phyloP scores from a whole-genome alignment of 2,797 vertebrate species.

The Martes flavigula region DNA sequence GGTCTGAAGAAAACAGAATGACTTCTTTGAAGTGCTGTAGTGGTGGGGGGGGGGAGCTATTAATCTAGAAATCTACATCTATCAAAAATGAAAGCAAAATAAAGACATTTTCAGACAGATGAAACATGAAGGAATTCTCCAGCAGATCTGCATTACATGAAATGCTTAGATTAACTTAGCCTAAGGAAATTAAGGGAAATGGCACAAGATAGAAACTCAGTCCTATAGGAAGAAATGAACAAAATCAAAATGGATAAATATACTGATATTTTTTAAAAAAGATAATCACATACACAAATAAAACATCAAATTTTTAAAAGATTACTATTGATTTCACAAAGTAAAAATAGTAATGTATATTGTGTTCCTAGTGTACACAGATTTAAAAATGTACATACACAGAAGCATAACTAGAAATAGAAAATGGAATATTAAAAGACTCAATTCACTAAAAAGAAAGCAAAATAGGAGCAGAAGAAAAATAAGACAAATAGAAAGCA shows the following conservation, averaged over 20 bases:
- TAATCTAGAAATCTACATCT: background rate
- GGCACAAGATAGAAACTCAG: background rate
- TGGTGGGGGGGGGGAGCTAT: rapidly evolving
- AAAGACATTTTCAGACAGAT: background rate
- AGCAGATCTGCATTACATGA: background rate
- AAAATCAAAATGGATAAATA: constrained; percentile 2
- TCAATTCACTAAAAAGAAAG: background rate
- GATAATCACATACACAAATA: background rate
- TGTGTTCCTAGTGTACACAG: background rate
- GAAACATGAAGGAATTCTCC: background rate
- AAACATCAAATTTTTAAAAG: background rate
- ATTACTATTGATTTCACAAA: background rate
- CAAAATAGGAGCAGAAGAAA: background rate
- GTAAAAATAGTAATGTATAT: background rate
- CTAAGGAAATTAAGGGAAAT: background rate
- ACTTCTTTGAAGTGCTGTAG: background rate
- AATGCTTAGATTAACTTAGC: background rate
- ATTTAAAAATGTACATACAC: background rate
- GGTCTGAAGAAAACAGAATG: background rate
- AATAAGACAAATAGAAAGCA: background rate
- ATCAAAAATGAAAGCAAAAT: constrained; percentile 11
- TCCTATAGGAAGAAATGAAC: background rate
- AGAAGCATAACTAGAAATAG: background rate
- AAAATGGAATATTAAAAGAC: background rate
- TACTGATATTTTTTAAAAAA: background rate